Evolutionary conservation across 2,113 vertebrate genomes (phyloP).

Genomic region (Thomomys bottae): DNA sequence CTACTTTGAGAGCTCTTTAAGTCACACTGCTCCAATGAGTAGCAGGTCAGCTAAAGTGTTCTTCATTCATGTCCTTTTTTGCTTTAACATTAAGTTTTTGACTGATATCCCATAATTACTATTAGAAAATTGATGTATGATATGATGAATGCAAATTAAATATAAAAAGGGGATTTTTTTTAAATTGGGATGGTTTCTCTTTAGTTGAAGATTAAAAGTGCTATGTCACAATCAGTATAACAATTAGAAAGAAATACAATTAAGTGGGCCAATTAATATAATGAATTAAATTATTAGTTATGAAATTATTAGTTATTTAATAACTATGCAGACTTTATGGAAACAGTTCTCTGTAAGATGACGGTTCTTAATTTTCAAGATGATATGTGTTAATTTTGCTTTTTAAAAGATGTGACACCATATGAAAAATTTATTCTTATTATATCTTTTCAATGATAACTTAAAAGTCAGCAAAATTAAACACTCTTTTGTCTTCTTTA

Average conservation of each 20-base stretch:
- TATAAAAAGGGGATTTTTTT: not conserved
- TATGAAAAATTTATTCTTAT: conserved; percentile 79
- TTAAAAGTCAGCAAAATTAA: conserved; percentile 74
- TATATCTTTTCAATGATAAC: conserved; percentile 59
- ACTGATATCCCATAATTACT: not conserved
- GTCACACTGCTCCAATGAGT: conserved; percentile 62
- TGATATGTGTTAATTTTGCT: conserved; percentile 18
- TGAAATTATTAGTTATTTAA: conserved; percentile 79
- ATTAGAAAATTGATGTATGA: not conserved
- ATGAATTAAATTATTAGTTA: conserved; percentile 76
- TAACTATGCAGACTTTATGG: conserved; percentile 77
- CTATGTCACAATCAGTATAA: conserved; percentile 49
- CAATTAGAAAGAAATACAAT: conserved; percentile 67
- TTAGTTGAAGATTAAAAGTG: conserved; percentile 60
- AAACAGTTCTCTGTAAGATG: conserved; percentile 71
- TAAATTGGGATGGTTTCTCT: not conserved
- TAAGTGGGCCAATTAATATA: conserved; percentile 73
- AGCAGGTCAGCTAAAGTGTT: conserved; percentile 26
- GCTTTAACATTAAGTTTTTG: not conserved
- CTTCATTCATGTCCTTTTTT: not conserved
- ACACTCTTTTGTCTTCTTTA: conserved; percentile 61
- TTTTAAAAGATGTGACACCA: conserved; percentile 73
- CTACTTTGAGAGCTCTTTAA: conserved; percentile 81
- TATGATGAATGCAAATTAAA: conserved; percentile 17
- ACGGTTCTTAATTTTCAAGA: conserved; percentile 72